These are phyloP conservation scores for Turritopsis dohrnii DNA, from an alignment of 30 jellyfish, hydroid and myxozoan genomes.

Conservation along the genomic window DNA sequence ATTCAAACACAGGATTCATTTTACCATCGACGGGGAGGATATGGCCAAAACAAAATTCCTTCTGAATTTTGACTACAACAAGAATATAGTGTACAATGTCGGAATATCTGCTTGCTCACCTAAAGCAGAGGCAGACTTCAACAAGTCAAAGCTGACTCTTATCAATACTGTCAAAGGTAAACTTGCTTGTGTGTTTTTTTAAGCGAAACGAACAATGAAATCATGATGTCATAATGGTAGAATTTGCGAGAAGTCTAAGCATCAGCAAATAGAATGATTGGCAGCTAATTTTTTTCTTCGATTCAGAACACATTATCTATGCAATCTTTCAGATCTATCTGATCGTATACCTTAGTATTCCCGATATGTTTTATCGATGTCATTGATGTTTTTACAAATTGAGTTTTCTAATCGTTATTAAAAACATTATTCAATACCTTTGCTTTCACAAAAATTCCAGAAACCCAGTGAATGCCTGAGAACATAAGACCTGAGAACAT, in stretches of 20 bases:
- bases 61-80: constrained; percentile 1
- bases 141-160: neutral
- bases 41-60: constrained; percentile 1
- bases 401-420: too few species aligned
- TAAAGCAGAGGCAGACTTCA: neutral
- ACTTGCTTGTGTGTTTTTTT: neutral
- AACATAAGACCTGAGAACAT: too few species aligned
- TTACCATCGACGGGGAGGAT: constrained; percentile 11
- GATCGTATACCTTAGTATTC: too few species aligned
- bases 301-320: too few species aligned
- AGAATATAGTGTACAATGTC: constrained; percentile 1
- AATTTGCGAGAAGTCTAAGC: neutral
- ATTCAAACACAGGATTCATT: neutral
- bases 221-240: neutral
- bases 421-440: too few species aligned
- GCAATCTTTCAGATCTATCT: too few species aligned
- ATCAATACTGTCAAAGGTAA: constrained; percentile 11
- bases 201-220: neutral
- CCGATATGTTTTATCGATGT: too few species aligned
- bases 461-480: too few species aligned
- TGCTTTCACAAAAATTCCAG: too few species aligned
- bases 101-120: constrained; percentile 26
- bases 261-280: too few species aligned
- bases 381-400: too few species aligned
- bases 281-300: too few species aligned